These are phyloP conservation scores for Aphelenchoides avenae DNA, from an alignment of 1,140 invertebrate species.

Conservation along the genomic window DNA sequence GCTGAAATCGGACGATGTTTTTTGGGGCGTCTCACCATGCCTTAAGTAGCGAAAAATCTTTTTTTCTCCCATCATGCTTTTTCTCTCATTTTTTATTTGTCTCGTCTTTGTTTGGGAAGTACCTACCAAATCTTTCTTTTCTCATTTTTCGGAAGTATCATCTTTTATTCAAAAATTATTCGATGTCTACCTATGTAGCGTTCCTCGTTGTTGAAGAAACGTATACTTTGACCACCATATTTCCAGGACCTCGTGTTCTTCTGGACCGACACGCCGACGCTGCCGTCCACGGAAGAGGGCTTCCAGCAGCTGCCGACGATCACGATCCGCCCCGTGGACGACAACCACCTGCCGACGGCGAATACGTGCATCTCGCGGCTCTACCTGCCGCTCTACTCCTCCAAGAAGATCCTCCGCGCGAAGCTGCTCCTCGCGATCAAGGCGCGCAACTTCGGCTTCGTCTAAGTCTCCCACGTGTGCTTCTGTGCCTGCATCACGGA, in stretches of 20 bases:
- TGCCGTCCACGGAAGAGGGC: slow-evolving; percentile 93
- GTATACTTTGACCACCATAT: slow-evolving; percentile 82
- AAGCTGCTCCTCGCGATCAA: slow-evolving; percentile 96
- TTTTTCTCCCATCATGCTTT: no score
- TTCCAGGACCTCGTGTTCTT: slow-evolving; percentile 72
- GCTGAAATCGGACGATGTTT: no score
- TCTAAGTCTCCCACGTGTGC: no score
- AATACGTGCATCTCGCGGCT: slow-evolving; percentile 98
- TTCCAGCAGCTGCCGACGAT: slow-evolving; percentile 98
- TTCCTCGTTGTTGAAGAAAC: slow-evolving; percentile 6
- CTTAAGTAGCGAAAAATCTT: no score
- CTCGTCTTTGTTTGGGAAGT: slow-evolving; percentile 92
- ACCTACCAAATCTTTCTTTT: slow-evolving; percentile 55
- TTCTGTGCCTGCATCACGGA: slow-evolving; percentile 8
- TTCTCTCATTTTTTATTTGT: slow-evolving; percentile 86
- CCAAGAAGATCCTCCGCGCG: slow-evolving; percentile 82
- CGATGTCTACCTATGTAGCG: slow-evolving; percentile 60
- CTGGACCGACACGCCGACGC: slow-evolving; percentile 95
- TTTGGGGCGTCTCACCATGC: no score
- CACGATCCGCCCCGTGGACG: slow-evolving; percentile 92
- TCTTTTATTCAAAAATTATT: slow-evolving; percentile 70
- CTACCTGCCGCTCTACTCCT: slow-evolving; percentile 96
- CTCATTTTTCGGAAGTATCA: slow-evolving; percentile 67
- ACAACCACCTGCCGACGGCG: slow-evolving; percentile 76
- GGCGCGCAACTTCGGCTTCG: slow-evolving; percentile 98